These are phyloP conservation scores for Pristionchus exspectatus DNA, from an alignment of 2,888 invertebrate species.

Conservation along the genomic window DNA sequence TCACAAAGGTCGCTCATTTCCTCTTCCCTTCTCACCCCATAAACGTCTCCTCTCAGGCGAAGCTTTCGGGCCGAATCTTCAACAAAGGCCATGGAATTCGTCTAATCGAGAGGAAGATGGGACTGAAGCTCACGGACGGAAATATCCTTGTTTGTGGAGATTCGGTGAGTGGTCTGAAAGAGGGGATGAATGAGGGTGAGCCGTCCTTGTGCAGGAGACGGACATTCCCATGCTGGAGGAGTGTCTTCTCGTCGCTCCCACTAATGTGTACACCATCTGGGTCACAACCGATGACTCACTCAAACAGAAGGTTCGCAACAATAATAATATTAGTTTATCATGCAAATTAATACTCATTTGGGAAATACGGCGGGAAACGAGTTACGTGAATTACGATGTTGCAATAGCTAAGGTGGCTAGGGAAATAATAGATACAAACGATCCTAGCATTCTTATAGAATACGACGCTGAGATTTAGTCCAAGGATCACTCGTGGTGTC, in stretches of 20 bases:
- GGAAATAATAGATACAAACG: no score
- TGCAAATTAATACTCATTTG: no score
- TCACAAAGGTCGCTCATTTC: constrained; percentile 63
- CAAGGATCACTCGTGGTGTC: not conserved
- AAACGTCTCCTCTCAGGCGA: constrained; percentile 49
- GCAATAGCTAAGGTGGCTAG: no score
- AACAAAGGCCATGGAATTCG: constrained; percentile 76
- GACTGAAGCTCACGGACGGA: constrained; percentile 66
- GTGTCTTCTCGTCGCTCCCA: constrained; percentile 66
- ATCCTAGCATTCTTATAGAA: no score
- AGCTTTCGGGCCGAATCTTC: constrained; percentile 70
- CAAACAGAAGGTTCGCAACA: constrained; percentile 60
- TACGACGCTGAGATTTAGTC: not conserved
- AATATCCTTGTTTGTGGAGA: constrained; percentile 75
- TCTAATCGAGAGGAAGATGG: constrained; percentile 66
- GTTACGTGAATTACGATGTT: no score
- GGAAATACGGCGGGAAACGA: no score
- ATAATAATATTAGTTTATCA: no score
- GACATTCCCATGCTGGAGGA: constrained; percentile 77
- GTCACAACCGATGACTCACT: constrained; percentile 68
- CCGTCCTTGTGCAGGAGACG: constrained; percentile 58
- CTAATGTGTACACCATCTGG: constrained; percentile 72
- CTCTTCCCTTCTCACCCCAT: not conserved
- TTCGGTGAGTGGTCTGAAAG: constrained; percentile 55
- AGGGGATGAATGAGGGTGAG: not conserved